Evolutionary conservation across 1,140 invertebrate species (phyloP), one percentile per base, ranked within the genome.

Genomic region (Zaprionus kolodkinae): DNA sequence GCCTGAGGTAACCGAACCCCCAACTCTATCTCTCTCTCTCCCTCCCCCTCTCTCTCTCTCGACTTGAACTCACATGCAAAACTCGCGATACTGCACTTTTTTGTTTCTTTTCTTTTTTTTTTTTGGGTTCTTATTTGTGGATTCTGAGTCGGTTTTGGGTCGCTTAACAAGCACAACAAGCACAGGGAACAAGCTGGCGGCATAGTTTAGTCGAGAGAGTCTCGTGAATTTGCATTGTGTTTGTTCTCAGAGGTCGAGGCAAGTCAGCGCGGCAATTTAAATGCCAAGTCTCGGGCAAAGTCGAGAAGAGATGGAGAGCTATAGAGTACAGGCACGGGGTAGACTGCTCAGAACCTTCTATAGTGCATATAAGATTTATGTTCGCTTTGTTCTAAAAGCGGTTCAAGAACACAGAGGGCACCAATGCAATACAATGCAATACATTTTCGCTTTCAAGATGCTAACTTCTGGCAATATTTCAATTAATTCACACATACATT

Each of bases 371-470:
- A 62, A 88, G 84, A 88, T 88, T 88, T 88, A 88, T 88, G 78
- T 67, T 80, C 70, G 71, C 81, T 84, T 88, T 88, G 84, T 88
- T 80, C 48, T 52, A 45, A 9, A 15, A 43, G 55, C 67, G 65
- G 77, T 66, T 72, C 48, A 43, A 45, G 21, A 21, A 21, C 21
- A 21, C 21, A 21, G 43, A 59, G 60, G 81, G 74, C 70, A 2
- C 7, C 21, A 36, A 87, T n/a, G n/a, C n/a, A n/a, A n/a, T n/a
- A 87, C 76, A 86, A 85, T 84, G 81, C 79, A 79, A 72, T n/a
- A n/a, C 64, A 82, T 88, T 87, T 87, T 87, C 84, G 77, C 84
- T 87, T 87, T 87, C 84, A 89, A 84, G 83, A 78, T 27, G 57
- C 66, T 66, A 75, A 43, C 59, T 65, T 52, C 48, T 7, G 65